phyloP scores from a whole-genome alignment of 2,113 vertebrate genomes.

The Cochlearius cochlearius region DNA sequence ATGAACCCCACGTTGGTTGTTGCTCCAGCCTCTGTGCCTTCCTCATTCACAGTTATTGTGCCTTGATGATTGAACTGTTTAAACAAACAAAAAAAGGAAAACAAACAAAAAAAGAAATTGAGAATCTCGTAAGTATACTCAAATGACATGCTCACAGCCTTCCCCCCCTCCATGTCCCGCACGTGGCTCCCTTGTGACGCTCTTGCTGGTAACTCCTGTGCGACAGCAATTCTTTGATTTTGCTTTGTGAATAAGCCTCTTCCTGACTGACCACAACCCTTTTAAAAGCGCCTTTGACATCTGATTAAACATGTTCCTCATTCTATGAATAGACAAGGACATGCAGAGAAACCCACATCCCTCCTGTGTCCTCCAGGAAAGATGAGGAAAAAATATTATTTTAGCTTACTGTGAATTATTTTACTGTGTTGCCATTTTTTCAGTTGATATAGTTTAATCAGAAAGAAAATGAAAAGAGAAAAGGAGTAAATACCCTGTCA shows the following conservation, averaged over 20 bases:
- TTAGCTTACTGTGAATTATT: not conserved
- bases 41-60: conserved; percentile 94
- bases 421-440: not conserved
- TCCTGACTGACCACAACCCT: not conserved
- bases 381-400: not conserved
- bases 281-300: not conserved
- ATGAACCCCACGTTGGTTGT: conserved; percentile 92
- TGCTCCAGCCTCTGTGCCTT: conserved; percentile 90
- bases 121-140: not conserved
- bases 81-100: not conserved
- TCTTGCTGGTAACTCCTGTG: too few species aligned
- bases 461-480: not conserved
- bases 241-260: not conserved
- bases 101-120: not conserved
- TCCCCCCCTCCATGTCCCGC: accelerated
- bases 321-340: not conserved
- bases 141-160: not conserved
- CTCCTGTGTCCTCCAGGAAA: not conserved
- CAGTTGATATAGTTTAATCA: not conserved
- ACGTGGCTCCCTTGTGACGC: not conserved
- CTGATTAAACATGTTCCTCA: not conserved
- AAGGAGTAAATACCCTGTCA: conserved; percentile 78
- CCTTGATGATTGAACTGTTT: conserved; percentile 93
- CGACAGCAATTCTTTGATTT: not conserved
- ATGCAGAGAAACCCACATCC: not conserved